Evolutionary conservation across 2,888 invertebrate species (phyloP), one percentile per base, ranked within the genome.

Genomic region (Gastracanthus pulcherrimus): DNA sequence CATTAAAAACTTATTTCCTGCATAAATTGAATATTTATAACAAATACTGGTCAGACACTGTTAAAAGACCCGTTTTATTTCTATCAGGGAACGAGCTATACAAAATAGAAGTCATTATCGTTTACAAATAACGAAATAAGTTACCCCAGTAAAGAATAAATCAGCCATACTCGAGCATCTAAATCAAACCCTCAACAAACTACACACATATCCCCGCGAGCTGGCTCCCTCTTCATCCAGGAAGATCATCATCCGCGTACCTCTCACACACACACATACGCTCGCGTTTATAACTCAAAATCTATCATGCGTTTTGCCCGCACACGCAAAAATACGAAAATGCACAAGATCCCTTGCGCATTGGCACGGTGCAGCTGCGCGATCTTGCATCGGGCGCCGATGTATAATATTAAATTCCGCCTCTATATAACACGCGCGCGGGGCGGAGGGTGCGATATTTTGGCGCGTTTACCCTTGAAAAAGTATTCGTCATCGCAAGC

Each of bases 401-500:
- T 3, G 45, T 45, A n/a, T 45, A 86, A 84, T 86, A 86, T 85
- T 83, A 84, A 86, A 84, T 86, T 82, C 69, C 29, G 82, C 77
- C n/a, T n/a, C n/a, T n/a, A n/a, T n/a, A n/a, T n/a, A n/a, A n/a
- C n/a, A n/a, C n/a, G n/a, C n/a, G n/a, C 23, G 45, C 38, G 9
- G 78, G 62, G 74, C 55, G 81, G 72, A 76, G 74, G 72, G 16
- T 23, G 31, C 74, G 82, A 84, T 86, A 87, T 87, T 87, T 87
- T 82, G 83, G 85, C 84, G 85, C 84, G 72, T 69, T 85, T 76
- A 85, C 87, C n/a, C 87, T 87, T 87, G 87, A 85, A 85, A 85
- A 84, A 82, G 62, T 85, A 84, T 87, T 86, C 84, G 86, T 86
- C 87, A 85, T 81, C 83, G n/a, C n/a, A n/a, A n/a, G n/a, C n/a